Percentiles rank a stretch among this genome's conserved stretches.
These are phyloP conservation scores for Prochilodus magdalenae DNA, from an alignment of 2,113 vertebrate genomes.

Conservation along the genomic window DNA sequence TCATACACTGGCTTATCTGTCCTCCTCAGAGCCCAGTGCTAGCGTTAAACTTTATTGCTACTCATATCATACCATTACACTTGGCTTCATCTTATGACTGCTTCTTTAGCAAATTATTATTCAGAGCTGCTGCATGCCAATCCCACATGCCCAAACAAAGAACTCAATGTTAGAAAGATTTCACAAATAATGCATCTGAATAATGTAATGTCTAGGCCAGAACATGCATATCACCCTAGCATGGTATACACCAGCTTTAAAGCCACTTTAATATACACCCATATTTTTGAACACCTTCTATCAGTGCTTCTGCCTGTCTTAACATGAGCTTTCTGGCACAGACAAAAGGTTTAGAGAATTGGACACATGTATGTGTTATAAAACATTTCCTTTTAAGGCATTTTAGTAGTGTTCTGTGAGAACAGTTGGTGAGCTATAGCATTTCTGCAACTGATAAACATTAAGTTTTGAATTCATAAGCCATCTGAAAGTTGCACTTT, in stretches of 20 bases:
- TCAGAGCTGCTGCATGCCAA: conserved; percentile 41
- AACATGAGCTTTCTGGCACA: background rate
- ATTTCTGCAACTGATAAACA: background rate
- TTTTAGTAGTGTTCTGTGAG: background rate
- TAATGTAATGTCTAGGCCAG: background rate
- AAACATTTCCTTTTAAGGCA: conserved; percentile 8
- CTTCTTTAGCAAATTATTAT: conserved; percentile 56
- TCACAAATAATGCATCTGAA: background rate
- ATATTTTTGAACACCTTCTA: background rate
- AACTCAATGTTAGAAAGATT: background rate
- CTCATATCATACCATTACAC: conserved; percentile 29
- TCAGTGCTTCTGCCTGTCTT: background rate
- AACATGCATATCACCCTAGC: background rate
- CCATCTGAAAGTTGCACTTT: background rate
- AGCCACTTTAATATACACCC: background rate
- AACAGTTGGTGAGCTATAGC: background rate
- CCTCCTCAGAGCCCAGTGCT: conserved; percentile 8
- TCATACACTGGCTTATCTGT: background rate
- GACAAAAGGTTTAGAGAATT: background rate
- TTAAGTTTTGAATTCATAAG: conserved; percentile 11
- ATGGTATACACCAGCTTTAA: background rate
- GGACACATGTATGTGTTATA: background rate
- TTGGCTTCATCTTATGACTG: background rate
- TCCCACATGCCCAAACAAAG: conserved; percentile 17
- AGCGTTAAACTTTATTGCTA: conserved; percentile 43